A percentile compares a stretch with the other conserved stretches of the same genome.
Evolutionary conservation across 2,113 vertebrate species (phyloP).

Genomic region (Trinectes maculatus): DNA sequence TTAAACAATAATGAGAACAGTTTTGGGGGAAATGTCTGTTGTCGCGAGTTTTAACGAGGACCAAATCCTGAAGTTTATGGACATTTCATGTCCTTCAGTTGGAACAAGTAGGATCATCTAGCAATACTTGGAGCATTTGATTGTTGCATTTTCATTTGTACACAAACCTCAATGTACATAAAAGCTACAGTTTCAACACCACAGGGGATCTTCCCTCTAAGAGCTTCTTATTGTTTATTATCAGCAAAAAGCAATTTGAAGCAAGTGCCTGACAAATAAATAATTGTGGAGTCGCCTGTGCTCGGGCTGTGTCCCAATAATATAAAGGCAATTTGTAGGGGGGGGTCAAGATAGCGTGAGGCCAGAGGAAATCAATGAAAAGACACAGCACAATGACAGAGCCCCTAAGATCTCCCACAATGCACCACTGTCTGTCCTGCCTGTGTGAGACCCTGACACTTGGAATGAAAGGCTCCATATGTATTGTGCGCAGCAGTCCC

Average conservation of each 20-base stretch:
- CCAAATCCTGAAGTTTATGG: conserved; percentile 19
- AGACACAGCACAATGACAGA: conserved; percentile 64
- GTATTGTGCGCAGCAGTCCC: conserved; percentile 33
- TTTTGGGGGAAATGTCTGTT: conserved; percentile 18
- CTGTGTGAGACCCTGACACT: conserved; percentile 50
- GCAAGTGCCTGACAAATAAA: conserved; percentile 54
- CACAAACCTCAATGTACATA: conserved; percentile 17
- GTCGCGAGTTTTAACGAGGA: conserved; percentile 44
- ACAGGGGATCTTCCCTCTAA: conserved; percentile 33
- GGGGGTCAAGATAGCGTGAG: conserved; percentile 48
- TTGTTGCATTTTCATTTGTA: conserved; percentile 27
- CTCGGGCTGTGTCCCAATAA: conserved; percentile 53
- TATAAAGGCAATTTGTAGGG: conserved; percentile 67
- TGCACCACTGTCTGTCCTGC: conserved; percentile 45
- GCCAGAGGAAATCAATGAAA: conserved; percentile 71
- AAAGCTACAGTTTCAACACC: conserved; percentile 36
- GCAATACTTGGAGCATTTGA: background rate
- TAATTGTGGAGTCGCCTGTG: conserved; percentile 49
- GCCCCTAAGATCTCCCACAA: conserved; percentile 63
- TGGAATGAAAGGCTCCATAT: conserved; percentile 60
- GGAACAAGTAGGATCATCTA: too few relatives aligned
- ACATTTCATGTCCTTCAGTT: conserved; percentile 10
- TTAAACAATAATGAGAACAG: conserved; percentile 27
- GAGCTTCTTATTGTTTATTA: conserved; percentile 48
- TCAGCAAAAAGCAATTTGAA: conserved; percentile 56